These are phyloP conservation scores for Prenolepis imparis DNA, from an alignment of 2,888 invertebrate genomes.

Conservation along the genomic window DNA sequence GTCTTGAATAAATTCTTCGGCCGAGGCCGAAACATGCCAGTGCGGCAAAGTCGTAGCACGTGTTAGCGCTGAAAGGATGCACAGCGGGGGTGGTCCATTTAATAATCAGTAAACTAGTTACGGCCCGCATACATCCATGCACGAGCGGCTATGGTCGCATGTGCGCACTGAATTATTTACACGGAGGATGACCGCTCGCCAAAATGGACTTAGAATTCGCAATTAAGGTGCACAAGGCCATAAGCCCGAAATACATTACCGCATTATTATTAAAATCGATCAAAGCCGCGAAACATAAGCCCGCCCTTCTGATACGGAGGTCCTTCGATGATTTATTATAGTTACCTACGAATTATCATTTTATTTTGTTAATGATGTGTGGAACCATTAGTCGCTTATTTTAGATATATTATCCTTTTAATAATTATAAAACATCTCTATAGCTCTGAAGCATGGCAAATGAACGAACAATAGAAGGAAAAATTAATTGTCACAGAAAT, in stretches of 20 bases:
- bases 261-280: slow-evolving; percentile 77
- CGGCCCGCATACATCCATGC: slow-evolving; percentile 73
- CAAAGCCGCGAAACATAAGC: slow-evolving; percentile 71
- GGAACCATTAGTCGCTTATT: not conserved
- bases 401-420: not conserved
- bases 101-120: slow-evolving; percentile 79
- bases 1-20: slow-evolving; percentile 55
- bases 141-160: slow-evolving; percentile 74
- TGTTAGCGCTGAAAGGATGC: slow-evolving; percentile 69
- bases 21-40: slow-evolving; percentile 52
- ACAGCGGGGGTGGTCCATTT: slow-evolving; percentile 72
- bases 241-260: slow-evolving; percentile 76
- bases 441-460: no score
- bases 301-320: slow-evolving; percentile 45
- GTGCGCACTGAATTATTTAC: slow-evolving; percentile 78
- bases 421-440: not conserved
- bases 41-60: slow-evolving; percentile 59
- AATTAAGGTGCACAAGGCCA: slow-evolving; percentile 72
- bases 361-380: slow-evolving; percentile 8
- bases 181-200: slow-evolving; percentile 76
- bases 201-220: slow-evolving; percentile 79
- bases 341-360: slow-evolving; percentile 38
- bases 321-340: slow-evolving; percentile 47
- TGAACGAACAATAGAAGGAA: no score
- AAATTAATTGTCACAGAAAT: no score